These are phyloP conservation scores for Netelia inedita DNA, from an alignment of 2,888 invertebrate species.

Conservation along the genomic window DNA sequence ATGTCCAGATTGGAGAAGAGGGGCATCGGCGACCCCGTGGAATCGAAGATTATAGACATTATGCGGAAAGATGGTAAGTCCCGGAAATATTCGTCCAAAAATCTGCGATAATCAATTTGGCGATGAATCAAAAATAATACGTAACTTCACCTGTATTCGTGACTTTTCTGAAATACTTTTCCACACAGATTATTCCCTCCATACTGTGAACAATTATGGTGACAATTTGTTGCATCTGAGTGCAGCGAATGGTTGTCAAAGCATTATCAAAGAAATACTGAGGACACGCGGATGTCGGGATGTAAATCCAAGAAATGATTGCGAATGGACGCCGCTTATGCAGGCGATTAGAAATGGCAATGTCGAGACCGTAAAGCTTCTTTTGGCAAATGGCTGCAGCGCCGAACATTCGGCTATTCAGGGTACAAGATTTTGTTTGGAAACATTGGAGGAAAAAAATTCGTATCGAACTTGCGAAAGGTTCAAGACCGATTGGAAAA, in stretches of 20 bases:
- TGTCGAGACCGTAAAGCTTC: constrained; percentile 76
- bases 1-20: constrained; percentile 53
- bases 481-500: constrained; percentile 1
- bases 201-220: constrained; percentile 79
- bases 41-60: constrained; percentile 60
- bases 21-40: constrained; percentile 22
- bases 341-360: constrained; percentile 81
- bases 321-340: constrained; percentile 83
- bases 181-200: constrained; percentile 78
- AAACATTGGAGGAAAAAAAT: background rate
- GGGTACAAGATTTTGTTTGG: constrained; percentile 72
- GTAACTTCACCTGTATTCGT: background rate
- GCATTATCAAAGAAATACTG: constrained; percentile 76
- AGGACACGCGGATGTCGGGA: constrained; percentile 65
- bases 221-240: constrained; percentile 80
- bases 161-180: constrained; percentile 13
- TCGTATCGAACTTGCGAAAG: background rate
- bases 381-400: constrained; percentile 75
- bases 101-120: background rate
- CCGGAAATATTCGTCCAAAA: background rate
- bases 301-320: constrained; percentile 79
- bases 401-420: constrained; percentile 78
- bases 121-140: too few species aligned
- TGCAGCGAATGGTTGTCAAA: constrained; percentile 78
- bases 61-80: constrained; percentile 66